Evolutionary conservation across 2,113 vertebrate genomes (phyloP), one percentile per base, ranked within the genome.

Genomic region (Dicerorhinus sumatrensis): DNA sequence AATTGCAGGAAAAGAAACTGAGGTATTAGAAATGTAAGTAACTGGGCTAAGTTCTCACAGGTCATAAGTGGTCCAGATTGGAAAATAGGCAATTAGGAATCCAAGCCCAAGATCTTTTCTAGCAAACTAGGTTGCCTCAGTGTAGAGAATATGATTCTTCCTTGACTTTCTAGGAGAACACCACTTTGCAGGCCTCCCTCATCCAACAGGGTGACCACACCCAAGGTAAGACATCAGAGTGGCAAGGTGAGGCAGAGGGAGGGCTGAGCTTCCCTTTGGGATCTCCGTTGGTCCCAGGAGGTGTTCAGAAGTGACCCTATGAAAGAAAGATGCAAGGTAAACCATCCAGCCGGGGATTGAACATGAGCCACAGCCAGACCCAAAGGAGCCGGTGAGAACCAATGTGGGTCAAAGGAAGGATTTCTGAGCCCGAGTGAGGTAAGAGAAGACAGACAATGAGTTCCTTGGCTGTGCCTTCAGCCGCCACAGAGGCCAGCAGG

Each of bases 401-500:
- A 1, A 6, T 21, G 20, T 8, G 17, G 51, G 3, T 4, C 2
- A 13, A 73, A 0, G 42, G n/a, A 17, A 5, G 16, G 75, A 4
- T 0, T 1, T 0, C 25, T 8, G 16, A 58, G 31, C 10, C 86
- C 56, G 2, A 8, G 27, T 0, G 27, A 17, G 11, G 6, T 1
- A 12, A 3, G 48, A 21, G 33, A n/a, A 21, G 33, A 4, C 7
- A 20, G 6, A 29, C 83, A 2, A 0, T 1, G 10, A 23, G 10
- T 5, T 25, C 18, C 27, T 8, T 16, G 14, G 36, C 51, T 13
- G 17, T 2, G 36, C 36, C 27, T 21, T 27, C 16, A 39, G 65
- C 9, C 12, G 58, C 76, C 62, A n/a, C 58, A 51, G 46, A 65
- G 39, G 36, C 16, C 25, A 4, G 18, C 0, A 2, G 18, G 36